phyloP scores from a whole-genome alignment of 2,113 vertebrate species.

The Cyprinodon variegatus region DNA sequence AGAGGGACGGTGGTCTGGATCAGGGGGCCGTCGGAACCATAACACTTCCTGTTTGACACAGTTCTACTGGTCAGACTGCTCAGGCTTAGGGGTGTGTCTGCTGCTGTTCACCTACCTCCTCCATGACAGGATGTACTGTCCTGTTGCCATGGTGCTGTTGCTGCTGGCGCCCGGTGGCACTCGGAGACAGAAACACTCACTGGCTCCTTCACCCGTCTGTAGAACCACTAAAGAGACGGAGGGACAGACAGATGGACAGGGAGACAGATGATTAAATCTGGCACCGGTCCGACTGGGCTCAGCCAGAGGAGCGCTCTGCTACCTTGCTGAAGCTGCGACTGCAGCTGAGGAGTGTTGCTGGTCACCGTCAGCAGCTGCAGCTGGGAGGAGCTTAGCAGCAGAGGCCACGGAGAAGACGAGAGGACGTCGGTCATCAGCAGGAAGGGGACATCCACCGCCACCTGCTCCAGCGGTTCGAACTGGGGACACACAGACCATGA shows the following conservation, averaged over 20 bases:
- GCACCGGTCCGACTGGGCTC: too few species aligned
- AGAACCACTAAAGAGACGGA: conserved; percentile 83
- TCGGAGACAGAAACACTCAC: conserved; percentile 92
- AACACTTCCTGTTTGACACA: conserved; percentile 79
- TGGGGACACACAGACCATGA: conserved; percentile 54
- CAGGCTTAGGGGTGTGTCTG: too few species aligned
- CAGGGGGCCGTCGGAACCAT: conserved; percentile 78
- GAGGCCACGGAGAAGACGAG: conserved; percentile 93
- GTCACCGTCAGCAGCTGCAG: conserved; percentile 87
- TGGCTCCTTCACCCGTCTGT: conserved; percentile 92
- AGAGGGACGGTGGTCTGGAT: conserved; percentile 87
- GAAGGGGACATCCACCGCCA: conserved; percentile 92
- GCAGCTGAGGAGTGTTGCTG: conserved; percentile 79
- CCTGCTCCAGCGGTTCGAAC: conserved; percentile 91
- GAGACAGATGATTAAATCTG: too few species aligned
- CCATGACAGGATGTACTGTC: conserved; percentile 91
- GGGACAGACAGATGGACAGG: too few species aligned
- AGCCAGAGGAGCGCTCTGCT: conserved; percentile 6
- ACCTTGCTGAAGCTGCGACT: conserved; percentile 90
- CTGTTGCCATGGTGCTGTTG: conserved; percentile 87
- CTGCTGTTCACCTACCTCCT: conserved; percentile 81
- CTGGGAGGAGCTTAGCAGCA: conserved; percentile 86
- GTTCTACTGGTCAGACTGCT: too few species aligned
- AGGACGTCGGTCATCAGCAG: conserved; percentile 91
- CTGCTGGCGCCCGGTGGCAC: conserved; percentile 82